These are phyloP conservation scores for Nerophis ophidion DNA, from an alignment of 2,113 vertebrate species.

Conservation along the genomic window DNA sequence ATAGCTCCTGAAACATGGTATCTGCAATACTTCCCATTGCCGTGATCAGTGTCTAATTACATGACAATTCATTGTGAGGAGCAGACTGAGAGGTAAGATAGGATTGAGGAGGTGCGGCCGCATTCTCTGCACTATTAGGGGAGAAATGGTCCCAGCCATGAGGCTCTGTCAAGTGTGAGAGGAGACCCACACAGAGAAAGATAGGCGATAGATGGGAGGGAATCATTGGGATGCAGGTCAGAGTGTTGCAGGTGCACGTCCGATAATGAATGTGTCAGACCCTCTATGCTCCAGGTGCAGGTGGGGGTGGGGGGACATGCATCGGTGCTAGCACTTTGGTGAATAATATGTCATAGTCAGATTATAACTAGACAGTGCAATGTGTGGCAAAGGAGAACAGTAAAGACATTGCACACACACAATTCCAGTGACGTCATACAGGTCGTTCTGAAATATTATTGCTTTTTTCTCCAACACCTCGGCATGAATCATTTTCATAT, in stretches of 20 bases:
- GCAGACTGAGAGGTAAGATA: constrained; percentile 45
- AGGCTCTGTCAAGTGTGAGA: constrained; percentile 48
- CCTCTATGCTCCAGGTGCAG: constrained; percentile 47
- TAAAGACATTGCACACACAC: constrained; percentile 16
- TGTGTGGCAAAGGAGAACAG: constrained; percentile 36
- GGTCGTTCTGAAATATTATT: constrained; percentile 2
- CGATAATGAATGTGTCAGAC: constrained; percentile 62
- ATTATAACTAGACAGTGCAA: constrained; percentile 24
- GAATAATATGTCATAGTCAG: constrained; percentile 41
- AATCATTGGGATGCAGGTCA: constrained; percentile 64
- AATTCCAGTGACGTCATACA: constrained; percentile 8
- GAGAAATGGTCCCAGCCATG: constrained; percentile 62
- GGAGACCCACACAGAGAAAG: constrained; percentile 35
- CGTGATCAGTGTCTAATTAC: constrained; percentile 52
- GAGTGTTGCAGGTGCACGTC: constrained; percentile 51
- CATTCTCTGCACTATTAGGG: constrained; percentile 61
- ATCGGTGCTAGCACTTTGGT: constrained; percentile 35
- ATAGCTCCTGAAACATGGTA: constrained; percentile 30
- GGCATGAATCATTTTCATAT: background rate
- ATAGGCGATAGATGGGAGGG: constrained; percentile 27
- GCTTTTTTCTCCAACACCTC: constrained; percentile 3
- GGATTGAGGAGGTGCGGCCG: constrained; percentile 44
- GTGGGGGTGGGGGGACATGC: constrained; percentile 24
- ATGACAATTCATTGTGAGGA: constrained; percentile 48
- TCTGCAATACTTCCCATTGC: constrained; percentile 44